These are phyloP conservation scores for Rhorus exstirpatorius DNA, from an alignment of 2,888 invertebrate species.

Conservation along the genomic window DNA sequence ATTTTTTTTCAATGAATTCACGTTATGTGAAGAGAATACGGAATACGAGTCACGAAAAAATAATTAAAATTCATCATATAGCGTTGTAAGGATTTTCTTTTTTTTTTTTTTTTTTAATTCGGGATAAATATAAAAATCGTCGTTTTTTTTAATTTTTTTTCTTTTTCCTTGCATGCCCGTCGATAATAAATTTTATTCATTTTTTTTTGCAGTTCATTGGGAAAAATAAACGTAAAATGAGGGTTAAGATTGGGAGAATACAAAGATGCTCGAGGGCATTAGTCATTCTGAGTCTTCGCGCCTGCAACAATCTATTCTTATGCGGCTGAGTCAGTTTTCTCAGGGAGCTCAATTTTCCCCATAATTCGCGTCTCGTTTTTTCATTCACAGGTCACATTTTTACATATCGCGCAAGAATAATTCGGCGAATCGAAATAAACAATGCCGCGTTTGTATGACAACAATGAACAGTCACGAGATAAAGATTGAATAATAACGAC, in stretches of 20 bases:
- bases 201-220: too few species aligned
- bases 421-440: constrained; percentile 32
- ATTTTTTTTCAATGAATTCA: too few species aligned
- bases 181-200: too few species aligned
- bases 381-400: constrained; percentile 21
- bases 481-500: background rate
- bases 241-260: constrained; percentile 16
- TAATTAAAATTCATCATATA: too few species aligned
- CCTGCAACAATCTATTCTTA: constrained; percentile 76
- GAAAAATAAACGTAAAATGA: background rate
- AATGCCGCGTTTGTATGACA: constrained; percentile 43
- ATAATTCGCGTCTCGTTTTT: constrained; percentile 3
- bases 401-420: constrained; percentile 17
- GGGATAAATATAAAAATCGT: background rate
- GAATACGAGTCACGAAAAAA: too few species aligned
- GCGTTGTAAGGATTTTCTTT: too few species aligned
- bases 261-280: constrained; percentile 21
- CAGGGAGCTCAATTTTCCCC: constrained; percentile 65
- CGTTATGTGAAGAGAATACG: too few species aligned
- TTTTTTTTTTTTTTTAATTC: too few species aligned
- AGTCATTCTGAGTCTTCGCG: constrained; percentile 47
- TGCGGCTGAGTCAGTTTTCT: constrained; percentile 79
- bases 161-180: too few species aligned
- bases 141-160: background rate
- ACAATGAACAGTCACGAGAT: constrained; percentile 40